These are phyloP conservation scores for Hylaea fasciaria DNA, from an alignment of 2,888 invertebrate genomes.

Conservation along the genomic window DNA sequence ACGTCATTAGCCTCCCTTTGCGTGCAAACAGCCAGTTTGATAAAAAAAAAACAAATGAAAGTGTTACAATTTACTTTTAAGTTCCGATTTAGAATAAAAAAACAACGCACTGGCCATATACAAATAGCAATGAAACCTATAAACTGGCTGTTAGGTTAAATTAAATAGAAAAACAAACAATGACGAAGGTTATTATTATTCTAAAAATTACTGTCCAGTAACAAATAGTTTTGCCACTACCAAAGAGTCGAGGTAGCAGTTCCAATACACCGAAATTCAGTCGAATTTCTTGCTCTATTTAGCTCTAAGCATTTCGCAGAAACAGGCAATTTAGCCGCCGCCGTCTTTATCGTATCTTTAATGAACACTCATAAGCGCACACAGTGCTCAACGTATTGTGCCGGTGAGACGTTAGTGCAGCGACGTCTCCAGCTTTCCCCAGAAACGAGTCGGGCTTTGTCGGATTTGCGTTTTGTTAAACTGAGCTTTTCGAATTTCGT, in stretches of 20 bases:
- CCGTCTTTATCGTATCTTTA: slow-evolving; percentile 84
- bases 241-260: slow-evolving; percentile 7
- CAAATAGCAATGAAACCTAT: too few relatives aligned
- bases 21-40: background rate
- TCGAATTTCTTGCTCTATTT: slow-evolving; percentile 31
- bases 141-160: too few relatives aligned
- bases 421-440: slow-evolving; percentile 45
- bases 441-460: slow-evolving; percentile 63
- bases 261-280: slow-evolving; percentile 28
- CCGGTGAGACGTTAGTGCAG: slow-evolving; percentile 48
- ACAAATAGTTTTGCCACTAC: slow-evolving; percentile 7
- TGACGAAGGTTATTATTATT: too few relatives aligned
- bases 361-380: slow-evolving; percentile 82
- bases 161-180: background rate
- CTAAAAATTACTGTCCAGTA: too few relatives aligned
- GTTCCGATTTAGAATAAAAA: background rate
- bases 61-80: too few relatives aligned
- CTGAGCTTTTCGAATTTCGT: slow-evolving; percentile 21
- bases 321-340: slow-evolving; percentile 74
- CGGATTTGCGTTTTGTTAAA: slow-evolving; percentile 68
- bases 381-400: slow-evolving; percentile 76
- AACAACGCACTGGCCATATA: background rate
- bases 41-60: background rate
- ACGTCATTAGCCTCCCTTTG: background rate
- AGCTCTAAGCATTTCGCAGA: slow-evolving; percentile 46